Conservation (phyloP, 2,888 invertebrate genomes). For the Exocentrus adspersus region DNA sequence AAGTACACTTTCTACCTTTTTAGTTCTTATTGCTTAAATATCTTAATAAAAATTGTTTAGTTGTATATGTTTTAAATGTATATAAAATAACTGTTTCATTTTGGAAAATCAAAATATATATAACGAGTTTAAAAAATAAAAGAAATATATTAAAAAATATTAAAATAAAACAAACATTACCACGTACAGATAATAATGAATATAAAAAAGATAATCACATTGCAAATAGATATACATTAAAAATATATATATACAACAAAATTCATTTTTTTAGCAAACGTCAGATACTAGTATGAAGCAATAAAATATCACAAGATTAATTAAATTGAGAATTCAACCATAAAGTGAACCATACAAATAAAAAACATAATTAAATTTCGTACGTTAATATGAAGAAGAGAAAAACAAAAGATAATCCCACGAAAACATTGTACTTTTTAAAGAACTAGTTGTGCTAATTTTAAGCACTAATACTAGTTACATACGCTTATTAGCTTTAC, state of each 20-base stretch:
- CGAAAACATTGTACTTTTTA: conserved; percentile 35
- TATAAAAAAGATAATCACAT: conserved; percentile 8
- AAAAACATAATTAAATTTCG: not conserved
- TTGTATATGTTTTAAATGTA: conserved; percentile 38
- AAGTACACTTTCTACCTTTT: conserved; percentile 45
- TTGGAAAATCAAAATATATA: conserved; percentile 6
- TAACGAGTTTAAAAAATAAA: conserved; percentile 10
- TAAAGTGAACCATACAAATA: not conserved
- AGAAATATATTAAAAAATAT: conserved; percentile 14
- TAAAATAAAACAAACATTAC: conserved; percentile 11
- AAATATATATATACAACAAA: conserved; percentile 19
- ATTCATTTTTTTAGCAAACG: conserved; percentile 1
- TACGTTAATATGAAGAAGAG: conserved; percentile 7
- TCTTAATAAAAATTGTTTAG: conserved; percentile 44
- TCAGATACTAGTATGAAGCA: not conserved
- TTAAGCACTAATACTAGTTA: too few species aligned
- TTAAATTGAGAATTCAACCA: not conserved
- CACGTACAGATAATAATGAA: conserved; percentile 5
- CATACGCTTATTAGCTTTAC: conserved; percentile 17
- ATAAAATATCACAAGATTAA: conserved; percentile 1
- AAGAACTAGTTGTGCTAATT: conserved; percentile 36
- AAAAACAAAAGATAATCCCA: conserved; percentile 14
- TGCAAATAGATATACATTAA: conserved; percentile 5
- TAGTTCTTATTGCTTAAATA: conserved; percentile 46
- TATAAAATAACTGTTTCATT: not conserved